Base-by-base conservation (phyloP, 2,113 vertebrate genomes). In the Zosterops hypoxanthus region DNA sequence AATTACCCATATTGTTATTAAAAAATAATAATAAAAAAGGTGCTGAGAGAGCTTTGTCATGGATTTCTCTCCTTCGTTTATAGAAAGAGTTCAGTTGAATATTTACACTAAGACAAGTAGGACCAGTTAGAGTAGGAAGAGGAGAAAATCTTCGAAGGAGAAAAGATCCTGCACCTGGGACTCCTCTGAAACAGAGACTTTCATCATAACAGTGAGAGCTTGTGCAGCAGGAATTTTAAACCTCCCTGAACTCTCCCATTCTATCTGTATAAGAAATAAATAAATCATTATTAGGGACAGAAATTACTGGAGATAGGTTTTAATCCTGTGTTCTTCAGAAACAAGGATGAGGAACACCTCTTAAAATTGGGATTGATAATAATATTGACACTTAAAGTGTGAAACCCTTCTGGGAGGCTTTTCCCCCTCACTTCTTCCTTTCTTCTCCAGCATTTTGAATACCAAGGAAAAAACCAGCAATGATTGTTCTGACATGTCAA, bases 1-100 rank as follows among this genome's bases (percentile, higher is more conserved):
- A 93, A 69, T 42, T 86, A 92, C 92, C 76, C 39, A 31, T 92
- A 70, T 13, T 90, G 23, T 83, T 97, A 93, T 90, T 91, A 41
- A 83, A 71, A 80, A 65, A 25, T 71, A 50, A 50, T 8, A 55
- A 33, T 13, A 55, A 25, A 18, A 55, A 63, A 21, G 77, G 49
- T 15, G 16, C 53, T 26, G 46, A 91, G 33, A 42, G 31, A 2
- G 29, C 69, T 95, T 94, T 3, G 2, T 90, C 80, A 81, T 81
- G 60, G 68, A 70, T 84, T 92, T 88, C 76, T 95, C 72, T 50
- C 41, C 59, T 76, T 80, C 5, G 0, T 80, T 92, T 95, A 63
- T 12, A 81, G 68, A 25, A 86, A 65, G 41, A 50, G 39, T 63
- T 88, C 25, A n/a, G 42, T 0, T 66, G 52, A 86, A n/a, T 70